Percentiles rank a stretch among this genome's conserved stretches.
Conservation (phyloP, 1,140 invertebrate species). For the Aculops lycopersici region DNA sequence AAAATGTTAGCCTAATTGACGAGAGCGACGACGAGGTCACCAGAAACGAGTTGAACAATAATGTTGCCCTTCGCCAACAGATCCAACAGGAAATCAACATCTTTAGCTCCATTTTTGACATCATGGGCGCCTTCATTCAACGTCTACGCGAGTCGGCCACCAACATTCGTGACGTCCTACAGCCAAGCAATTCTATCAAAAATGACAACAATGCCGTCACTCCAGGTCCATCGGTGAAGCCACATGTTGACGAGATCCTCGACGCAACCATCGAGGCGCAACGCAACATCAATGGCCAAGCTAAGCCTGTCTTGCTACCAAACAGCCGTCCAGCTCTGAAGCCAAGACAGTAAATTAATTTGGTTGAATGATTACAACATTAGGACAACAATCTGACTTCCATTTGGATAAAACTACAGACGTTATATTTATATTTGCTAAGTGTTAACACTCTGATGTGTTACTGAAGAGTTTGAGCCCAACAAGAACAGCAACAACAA, state of each 20-base stretch:
- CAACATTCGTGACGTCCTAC: not conserved
- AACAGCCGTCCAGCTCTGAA: not conserved
- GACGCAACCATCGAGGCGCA: not conserved
- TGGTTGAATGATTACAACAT: too few species aligned
- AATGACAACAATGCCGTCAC: not conserved
- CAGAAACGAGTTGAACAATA: not conserved
- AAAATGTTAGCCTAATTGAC: not conserved
- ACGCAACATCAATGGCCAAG: not conserved
- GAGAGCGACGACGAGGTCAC: not conserved
- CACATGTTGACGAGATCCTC: not conserved
- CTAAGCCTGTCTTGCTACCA: not conserved
- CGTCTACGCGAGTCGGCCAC: not conserved
- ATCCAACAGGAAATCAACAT: not conserved
- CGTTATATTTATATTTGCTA: too few species aligned
- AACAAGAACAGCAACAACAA: too few species aligned
- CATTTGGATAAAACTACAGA: too few species aligned
- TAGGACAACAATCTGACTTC: too few species aligned
- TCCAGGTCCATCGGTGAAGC: not conserved
- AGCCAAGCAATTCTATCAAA: not conserved
- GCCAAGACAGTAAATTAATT: not conserved
- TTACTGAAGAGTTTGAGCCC: too few species aligned
- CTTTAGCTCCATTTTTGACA: not conserved
- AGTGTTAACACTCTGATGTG: too few species aligned
- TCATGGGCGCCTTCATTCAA: not conserved
- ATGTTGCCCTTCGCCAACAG: not conserved